Evolutionary conservation across 2,797 vertebrate genomes (phyloP).

Genomic region (Dryobates pubescens): DNA sequence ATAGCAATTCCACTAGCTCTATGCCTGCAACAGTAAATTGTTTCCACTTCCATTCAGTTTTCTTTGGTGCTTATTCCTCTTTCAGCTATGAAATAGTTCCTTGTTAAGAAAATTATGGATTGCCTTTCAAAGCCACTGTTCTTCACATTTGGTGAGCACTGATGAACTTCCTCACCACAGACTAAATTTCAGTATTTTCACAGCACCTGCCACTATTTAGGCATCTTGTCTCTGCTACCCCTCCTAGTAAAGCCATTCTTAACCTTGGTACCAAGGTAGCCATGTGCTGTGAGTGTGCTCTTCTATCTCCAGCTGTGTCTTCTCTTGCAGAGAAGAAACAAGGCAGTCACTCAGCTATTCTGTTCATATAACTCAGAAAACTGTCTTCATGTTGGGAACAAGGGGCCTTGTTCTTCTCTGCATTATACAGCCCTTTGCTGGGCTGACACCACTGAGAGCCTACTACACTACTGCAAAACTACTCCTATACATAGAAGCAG

Average conservation of each 20-base stretch:
- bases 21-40: neutral
- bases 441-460: neutral
- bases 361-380: slow-evolving; percentile 12
- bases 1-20: neutral
- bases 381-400: no score
- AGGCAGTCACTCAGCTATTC: neutral
- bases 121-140: neutral
- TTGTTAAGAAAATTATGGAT: neutral
- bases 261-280: neutral
- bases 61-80: neutral
- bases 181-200: neutral
- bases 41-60: neutral
- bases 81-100: neutral
- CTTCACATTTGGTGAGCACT: neutral
- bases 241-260: neutral
- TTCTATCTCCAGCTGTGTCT: neutral
- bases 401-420: neutral
- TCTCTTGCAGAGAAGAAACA: neutral
- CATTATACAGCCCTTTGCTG: neutral
- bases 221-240: neutral
- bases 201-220: neutral
- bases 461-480: neutral
- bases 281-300: neutral
- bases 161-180: neutral
- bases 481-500: neutral